These are phyloP conservation scores for Podotricha telesiphe DNA, from an alignment of 2,888 invertebrate genomes.

Conservation along the genomic window DNA sequence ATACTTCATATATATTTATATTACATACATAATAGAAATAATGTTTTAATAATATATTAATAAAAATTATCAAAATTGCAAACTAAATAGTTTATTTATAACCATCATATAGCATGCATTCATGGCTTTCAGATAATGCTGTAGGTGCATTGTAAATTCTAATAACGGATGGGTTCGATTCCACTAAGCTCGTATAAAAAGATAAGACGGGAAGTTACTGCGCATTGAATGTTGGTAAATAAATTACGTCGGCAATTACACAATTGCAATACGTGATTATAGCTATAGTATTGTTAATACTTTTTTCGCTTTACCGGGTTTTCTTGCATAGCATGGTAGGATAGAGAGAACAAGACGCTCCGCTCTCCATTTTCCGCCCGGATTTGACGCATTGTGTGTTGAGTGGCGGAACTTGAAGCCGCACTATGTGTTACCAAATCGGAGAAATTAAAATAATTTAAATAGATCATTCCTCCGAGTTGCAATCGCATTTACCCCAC, in stretches of 20 bases:
- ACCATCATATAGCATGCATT: neutral
- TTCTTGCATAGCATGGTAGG: too few species aligned
- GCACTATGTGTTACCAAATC: too few species aligned
- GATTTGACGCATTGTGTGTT: too few species aligned
- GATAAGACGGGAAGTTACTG: constrained; percentile 11
- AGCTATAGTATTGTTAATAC: too few species aligned
- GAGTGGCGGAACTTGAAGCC: too few species aligned
- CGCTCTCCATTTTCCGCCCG: too few species aligned
- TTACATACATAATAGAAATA: neutral
- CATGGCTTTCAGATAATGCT: neutral
- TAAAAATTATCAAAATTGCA: neutral
- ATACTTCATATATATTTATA: too few species aligned
- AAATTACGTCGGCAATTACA: neutral
- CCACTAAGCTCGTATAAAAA: neutral
- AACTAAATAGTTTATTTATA: neutral
- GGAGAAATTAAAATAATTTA: too few species aligned
- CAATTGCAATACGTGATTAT: neutral
- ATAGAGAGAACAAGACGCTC: too few species aligned
- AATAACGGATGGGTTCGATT: constrained; percentile 3
- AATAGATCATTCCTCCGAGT: too few species aligned
- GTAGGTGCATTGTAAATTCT: neutral
- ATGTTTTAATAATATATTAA: neutral
- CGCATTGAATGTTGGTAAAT: neutral
- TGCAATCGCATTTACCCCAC: too few species aligned
- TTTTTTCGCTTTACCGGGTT: too few species aligned